Evolutionary conservation across 1,140 invertebrate species (phyloP).

Genomic region (Octopus sinensis): DNA sequence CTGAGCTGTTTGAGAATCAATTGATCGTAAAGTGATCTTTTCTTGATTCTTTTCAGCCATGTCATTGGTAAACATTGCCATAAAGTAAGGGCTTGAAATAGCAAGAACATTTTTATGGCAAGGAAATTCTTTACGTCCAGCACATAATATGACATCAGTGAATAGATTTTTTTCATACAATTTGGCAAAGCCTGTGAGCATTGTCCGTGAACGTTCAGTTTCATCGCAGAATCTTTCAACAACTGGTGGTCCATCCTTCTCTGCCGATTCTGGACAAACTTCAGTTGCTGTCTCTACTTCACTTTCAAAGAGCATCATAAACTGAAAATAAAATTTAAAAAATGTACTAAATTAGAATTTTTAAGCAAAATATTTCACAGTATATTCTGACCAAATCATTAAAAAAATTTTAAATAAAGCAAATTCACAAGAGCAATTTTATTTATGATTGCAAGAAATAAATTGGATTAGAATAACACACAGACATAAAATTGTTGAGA

Average conservation of each 20-base stretch:
- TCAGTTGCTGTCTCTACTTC: too few species aligned
- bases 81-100: constrained; percentile 61
- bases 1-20: constrained; percentile 60
- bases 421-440: too few species aligned
- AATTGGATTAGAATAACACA: too few species aligned
- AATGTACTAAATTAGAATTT: too few species aligned
- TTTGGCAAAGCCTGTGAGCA: constrained; percentile 60
- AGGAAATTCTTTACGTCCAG: constrained; percentile 57
- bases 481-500: too few species aligned
- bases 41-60: constrained; percentile 59
- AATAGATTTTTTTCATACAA: constrained; percentile 58
- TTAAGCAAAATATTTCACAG: too few species aligned
- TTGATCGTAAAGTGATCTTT: constrained; percentile 60
- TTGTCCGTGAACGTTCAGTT: constrained; percentile 38
- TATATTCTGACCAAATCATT: too few species aligned
- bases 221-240: constrained; percentile 25
- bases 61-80: constrained; percentile 60
- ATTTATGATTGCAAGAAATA: too few species aligned
- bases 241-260: background rate
- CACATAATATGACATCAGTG: constrained; percentile 60
- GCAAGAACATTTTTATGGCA: constrained; percentile 62
- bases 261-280: background rate
- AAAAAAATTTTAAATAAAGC: too few species aligned
- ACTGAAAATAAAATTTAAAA: too few species aligned
- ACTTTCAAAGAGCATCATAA: too few species aligned